Conservation (phyloP, 2,797 vertebrate genomes). For the Acridotheres tristis region DNA sequence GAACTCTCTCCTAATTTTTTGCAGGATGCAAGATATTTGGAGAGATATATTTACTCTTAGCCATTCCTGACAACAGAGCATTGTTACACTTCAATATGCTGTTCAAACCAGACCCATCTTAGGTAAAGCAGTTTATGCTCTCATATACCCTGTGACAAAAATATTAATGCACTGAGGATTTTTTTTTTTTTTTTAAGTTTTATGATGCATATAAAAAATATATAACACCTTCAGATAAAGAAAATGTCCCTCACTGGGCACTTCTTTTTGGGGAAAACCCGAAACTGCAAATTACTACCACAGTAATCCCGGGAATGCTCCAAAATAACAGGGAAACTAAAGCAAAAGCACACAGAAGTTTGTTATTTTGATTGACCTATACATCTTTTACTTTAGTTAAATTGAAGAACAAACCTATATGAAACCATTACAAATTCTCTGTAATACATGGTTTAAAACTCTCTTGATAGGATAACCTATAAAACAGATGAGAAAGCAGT, state of each 20-base stretch:
- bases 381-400: background rate
- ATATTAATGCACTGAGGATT: background rate
- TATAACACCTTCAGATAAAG: background rate
- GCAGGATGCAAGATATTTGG: background rate
- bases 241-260: background rate
- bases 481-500: background rate
- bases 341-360: background rate
- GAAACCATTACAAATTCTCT: background rate
- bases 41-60: background rate
- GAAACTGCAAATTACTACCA: background rate
- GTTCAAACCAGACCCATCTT: background rate
- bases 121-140: background rate
- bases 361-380: background rate
- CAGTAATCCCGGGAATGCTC: background rate
- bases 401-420: background rate
- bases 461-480: background rate
- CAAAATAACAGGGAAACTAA: background rate
- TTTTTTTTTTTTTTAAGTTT: background rate
- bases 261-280: background rate
- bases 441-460: background rate
- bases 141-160: background rate
- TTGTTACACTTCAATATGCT: background rate
- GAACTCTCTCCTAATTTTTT: background rate
- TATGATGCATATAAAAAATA: rapidly evolving
- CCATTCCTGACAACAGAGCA: background rate